Conservation (phyloP, 1,140 invertebrate species). For the Drosophila nannoptera region DNA sequence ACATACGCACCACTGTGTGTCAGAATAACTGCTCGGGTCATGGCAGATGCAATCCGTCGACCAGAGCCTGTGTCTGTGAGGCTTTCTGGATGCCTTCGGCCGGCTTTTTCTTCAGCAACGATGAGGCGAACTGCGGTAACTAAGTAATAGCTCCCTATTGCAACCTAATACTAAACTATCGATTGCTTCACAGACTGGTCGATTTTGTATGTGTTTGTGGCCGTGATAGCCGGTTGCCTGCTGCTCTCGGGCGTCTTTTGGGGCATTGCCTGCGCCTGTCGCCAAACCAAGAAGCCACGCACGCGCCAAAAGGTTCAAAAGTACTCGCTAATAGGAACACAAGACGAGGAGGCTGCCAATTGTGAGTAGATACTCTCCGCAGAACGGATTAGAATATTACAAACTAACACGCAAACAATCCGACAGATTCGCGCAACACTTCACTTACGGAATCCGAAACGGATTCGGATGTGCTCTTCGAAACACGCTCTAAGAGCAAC, state of each 20-base stretch:
- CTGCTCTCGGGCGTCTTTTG: conserved; percentile 84
- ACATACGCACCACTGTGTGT: conserved; percentile 90
- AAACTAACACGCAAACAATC: neutral
- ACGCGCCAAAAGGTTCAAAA: conserved; percentile 80
- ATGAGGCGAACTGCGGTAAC: conserved; percentile 81
- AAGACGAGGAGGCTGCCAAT: conserved; percentile 81
- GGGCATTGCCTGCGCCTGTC: conserved; percentile 85
- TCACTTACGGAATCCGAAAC: conserved; percentile 87
- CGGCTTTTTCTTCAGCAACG: conserved; percentile 80
- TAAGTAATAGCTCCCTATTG: neutral
- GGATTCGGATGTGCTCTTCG: conserved; percentile 86
- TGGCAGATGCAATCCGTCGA: conserved; percentile 91
- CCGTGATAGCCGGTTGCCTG: conserved; percentile 84
- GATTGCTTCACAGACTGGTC: conserved; percentile 86
- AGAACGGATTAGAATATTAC: neutral
- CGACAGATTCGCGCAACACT: conserved; percentile 80
- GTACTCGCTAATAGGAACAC: conserved; percentile 83
- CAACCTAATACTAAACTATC: neutral
- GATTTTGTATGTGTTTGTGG: conserved; percentile 91
- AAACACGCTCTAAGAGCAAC: conserved; percentile 82
- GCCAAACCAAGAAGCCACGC: conserved; percentile 80
- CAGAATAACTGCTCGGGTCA: conserved; percentile 96
- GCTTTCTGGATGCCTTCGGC: conserved; percentile 96
- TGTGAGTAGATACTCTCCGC: conserved; percentile 72
- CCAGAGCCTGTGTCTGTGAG: conserved; percentile 92